Conservation (phyloP, 2,888 invertebrate species). For the Homarus gammarus region DNA sequence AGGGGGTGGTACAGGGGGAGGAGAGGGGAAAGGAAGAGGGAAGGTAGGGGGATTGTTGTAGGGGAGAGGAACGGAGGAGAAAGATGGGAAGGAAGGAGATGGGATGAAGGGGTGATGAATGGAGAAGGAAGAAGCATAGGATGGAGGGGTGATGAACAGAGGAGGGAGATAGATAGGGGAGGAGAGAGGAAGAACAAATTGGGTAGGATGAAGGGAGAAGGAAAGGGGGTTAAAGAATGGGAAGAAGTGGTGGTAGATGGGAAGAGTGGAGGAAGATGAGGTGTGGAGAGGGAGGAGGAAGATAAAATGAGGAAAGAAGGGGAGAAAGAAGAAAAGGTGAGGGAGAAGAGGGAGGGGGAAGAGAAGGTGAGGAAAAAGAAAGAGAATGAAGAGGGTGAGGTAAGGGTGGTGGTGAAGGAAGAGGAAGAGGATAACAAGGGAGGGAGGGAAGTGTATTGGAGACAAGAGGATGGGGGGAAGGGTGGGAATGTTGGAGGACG, state of each 20-base stretch:
- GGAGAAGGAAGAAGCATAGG: too few species aligned
- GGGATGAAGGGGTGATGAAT: background rate
- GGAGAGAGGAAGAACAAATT: background rate
- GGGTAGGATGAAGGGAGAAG: background rate
- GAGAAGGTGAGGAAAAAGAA: too few species aligned
- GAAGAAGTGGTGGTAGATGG: too few species aligned
- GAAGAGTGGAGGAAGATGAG: background rate
- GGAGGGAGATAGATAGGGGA: background rate
- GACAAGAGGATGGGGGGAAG: too few species aligned
- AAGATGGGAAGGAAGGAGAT: too few species aligned
- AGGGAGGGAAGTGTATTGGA: too few species aligned
- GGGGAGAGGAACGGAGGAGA: background rate
- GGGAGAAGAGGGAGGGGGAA: too few species aligned
- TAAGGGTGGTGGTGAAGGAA: too few species aligned
- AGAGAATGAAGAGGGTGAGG: too few species aligned
- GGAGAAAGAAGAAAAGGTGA: too few species aligned
- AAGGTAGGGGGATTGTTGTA: background rate
- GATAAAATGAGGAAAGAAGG: background rate
- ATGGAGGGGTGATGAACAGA: background rate
- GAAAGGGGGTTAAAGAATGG: background rate
- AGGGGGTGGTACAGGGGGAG: background rate
- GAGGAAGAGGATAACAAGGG: too few species aligned
- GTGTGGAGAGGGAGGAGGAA: background rate
- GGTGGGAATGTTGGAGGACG: too few species aligned
- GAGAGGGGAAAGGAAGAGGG: background rate